phyloP scores from a whole-genome alignment of 2,113 vertebrate species.

The Toxotes jaculatrix region DNA sequence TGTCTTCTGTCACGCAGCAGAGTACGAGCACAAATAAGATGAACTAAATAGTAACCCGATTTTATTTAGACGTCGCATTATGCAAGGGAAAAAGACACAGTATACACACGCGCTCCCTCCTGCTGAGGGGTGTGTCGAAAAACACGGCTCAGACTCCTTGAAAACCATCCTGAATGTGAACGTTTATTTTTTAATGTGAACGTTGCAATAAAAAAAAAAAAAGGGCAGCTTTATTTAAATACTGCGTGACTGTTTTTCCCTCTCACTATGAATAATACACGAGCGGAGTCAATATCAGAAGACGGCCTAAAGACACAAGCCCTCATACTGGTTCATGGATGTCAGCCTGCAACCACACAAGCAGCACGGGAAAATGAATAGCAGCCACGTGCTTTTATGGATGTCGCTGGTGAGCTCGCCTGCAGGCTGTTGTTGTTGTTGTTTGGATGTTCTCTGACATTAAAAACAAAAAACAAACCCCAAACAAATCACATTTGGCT shows the following conservation, averaged over 20 bases:
- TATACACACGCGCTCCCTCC: slow-evolving; percentile 3
- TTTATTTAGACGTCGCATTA: slow-evolving; percentile 62
- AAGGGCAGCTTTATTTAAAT: slow-evolving; percentile 77
- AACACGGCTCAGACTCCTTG: slow-evolving; percentile 27
- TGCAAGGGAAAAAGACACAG: slow-evolving; percentile 56
- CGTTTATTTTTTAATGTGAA: slow-evolving; percentile 63
- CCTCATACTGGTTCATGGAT: slow-evolving; percentile 33
- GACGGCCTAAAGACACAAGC: slow-evolving; percentile 12
- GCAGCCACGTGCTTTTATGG: slow-evolving; percentile 25
- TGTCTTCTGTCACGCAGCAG: slow-evolving; percentile 56
- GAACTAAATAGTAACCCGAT: slow-evolving; percentile 23
- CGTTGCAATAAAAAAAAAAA: slow-evolving; percentile 79
- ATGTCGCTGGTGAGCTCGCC: background rate
- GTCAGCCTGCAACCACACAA: slow-evolving; percentile 10
- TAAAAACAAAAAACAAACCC: background rate
- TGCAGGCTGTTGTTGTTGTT: background rate
- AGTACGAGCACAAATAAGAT: slow-evolving; percentile 72
- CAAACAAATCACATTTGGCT: slow-evolving; percentile 1
- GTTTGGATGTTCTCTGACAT: slow-evolving; percentile 10
- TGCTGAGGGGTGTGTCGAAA: slow-evolving; percentile 6
- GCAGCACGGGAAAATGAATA: background rate
- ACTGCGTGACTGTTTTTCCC: slow-evolving; percentile 70
- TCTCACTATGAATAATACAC: slow-evolving; percentile 12
- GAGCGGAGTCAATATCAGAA: slow-evolving; percentile 32
- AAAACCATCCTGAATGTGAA: slow-evolving; percentile 66